Evolutionary conservation across 1,140 invertebrate genomes (phyloP).

Genomic region (Hestina assimilis): DNA sequence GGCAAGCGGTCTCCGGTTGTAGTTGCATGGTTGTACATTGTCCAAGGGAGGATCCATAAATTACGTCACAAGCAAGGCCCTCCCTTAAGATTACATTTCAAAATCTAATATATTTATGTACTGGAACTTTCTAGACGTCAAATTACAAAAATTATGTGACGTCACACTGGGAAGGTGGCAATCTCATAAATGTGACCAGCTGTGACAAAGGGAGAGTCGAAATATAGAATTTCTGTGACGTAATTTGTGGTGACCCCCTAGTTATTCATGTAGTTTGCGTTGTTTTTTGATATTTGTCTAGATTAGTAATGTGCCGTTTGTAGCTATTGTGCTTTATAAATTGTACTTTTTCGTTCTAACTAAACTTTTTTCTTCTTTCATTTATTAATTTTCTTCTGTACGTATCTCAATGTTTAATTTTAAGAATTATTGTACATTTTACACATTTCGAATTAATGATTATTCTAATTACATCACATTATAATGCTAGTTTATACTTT

Average conservation of each 20-base stretch:
- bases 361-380: not conserved
- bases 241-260: no score
- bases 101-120: no score
- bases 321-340: not conserved
- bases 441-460: slow-evolving; percentile 17
- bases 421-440: not conserved
- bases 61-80: no score
- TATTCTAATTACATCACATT: slow-evolving; percentile 30
- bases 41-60: no score
- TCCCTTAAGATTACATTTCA: no score
- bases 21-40: slow-evolving; percentile 48
- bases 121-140: no score
- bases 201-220: no score
- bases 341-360: not conserved
- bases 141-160: no score
- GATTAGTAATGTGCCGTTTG: not conserved
- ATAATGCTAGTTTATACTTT: slow-evolving; percentile 30
- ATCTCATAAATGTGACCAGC: no score
- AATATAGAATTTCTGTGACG: no score
- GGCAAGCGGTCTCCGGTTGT: slow-evolving; percentile 67
- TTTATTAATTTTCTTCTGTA: not conserved
- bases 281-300: not conserved
- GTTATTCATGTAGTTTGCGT: not conserved
- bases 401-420: not conserved
- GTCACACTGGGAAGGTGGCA: no score